These are phyloP conservation scores for Platichthys stellatus DNA, from an alignment of 2,113 vertebrate species.

Conservation along the genomic window DNA sequence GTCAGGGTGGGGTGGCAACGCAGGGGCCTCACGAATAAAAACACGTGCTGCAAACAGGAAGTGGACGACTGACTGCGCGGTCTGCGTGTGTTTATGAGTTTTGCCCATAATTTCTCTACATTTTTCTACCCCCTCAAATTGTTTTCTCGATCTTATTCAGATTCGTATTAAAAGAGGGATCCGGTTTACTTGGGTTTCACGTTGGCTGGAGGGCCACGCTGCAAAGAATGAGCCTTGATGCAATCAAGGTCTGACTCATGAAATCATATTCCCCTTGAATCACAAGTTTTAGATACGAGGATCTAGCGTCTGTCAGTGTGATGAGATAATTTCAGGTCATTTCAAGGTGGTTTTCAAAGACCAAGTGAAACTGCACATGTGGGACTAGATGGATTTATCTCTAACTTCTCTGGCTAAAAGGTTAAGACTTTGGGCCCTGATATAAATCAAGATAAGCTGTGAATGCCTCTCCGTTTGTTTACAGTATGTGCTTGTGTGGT, in stretches of 20 bases:
- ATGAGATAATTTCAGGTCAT: constrained; percentile 31
- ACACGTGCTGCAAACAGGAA: constrained; percentile 74
- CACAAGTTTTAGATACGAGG: constrained; percentile 9
- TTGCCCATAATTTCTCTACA: constrained; percentile 19
- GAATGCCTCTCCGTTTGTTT: not conserved
- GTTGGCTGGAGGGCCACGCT: not conserved
- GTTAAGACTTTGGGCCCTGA: not conserved
- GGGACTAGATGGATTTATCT: constrained; percentile 10
- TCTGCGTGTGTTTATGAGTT: constrained; percentile 37
- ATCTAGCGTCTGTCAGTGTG: constrained; percentile 23
- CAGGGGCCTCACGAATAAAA: constrained; percentile 71
- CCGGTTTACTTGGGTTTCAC: constrained; percentile 4
- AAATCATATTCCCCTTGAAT: constrained; percentile 37
- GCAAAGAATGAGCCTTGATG: constrained; percentile 21
- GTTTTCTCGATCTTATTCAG: constrained; percentile 6
- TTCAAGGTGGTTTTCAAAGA: constrained; percentile 9
- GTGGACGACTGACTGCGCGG: constrained; percentile 48
- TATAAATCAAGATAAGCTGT: not conserved
- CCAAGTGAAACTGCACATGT: not conserved
- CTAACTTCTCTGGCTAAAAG: not conserved
- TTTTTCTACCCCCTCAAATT: not conserved
- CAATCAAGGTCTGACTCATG: constrained; percentile 38
- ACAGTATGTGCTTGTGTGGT: constrained; percentile 7
- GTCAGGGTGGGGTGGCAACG: constrained; percentile 64
- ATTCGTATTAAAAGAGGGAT: constrained; percentile 5